Conservation (phyloP, 2,797 vertebrate genomes). For the Hemitrygon akajei region DNA sequence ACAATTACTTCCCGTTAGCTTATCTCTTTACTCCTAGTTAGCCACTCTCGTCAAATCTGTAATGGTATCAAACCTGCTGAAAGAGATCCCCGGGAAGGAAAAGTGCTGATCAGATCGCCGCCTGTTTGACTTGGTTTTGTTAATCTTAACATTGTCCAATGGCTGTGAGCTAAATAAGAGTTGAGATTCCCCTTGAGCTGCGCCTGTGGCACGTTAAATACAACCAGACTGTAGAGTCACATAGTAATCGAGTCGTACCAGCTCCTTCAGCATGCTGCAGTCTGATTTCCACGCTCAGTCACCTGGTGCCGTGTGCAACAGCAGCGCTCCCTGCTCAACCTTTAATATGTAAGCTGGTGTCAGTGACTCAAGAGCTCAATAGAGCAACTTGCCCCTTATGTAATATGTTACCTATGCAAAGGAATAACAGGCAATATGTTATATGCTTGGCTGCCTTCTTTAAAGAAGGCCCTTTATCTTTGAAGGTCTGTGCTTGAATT, state of each 20-base stretch:
- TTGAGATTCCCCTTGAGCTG: neutral
- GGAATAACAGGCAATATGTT: neutral
- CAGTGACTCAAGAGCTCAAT: neutral
- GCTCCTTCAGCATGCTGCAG: conserved; percentile 27
- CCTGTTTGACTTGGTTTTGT: neutral
- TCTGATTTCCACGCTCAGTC: neutral
- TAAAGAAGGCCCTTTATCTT: neutral
- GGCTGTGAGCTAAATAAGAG: neutral
- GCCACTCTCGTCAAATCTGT: neutral
- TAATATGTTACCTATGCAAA: conserved; percentile 34
- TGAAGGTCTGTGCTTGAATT: no score
- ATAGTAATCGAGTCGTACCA: conserved; percentile 1
- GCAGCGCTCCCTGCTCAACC: neutral
- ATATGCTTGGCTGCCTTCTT: neutral
- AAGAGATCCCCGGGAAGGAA: neutral
- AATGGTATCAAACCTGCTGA: neutral
- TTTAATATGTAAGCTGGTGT: conserved; percentile 26
- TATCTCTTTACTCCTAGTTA: neutral
- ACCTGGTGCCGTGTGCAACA: neutral
- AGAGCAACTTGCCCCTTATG: neutral
- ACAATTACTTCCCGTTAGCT: neutral
- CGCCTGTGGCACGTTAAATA: neutral
- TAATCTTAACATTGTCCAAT: neutral
- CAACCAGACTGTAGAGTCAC: neutral
- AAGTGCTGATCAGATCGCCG: neutral